Percentiles rank a stretch among this genome's conserved stretches.
These are phyloP conservation scores for Pipra filicauda DNA, from an alignment of 2,113 vertebrate genomes.

Conservation along the genomic window DNA sequence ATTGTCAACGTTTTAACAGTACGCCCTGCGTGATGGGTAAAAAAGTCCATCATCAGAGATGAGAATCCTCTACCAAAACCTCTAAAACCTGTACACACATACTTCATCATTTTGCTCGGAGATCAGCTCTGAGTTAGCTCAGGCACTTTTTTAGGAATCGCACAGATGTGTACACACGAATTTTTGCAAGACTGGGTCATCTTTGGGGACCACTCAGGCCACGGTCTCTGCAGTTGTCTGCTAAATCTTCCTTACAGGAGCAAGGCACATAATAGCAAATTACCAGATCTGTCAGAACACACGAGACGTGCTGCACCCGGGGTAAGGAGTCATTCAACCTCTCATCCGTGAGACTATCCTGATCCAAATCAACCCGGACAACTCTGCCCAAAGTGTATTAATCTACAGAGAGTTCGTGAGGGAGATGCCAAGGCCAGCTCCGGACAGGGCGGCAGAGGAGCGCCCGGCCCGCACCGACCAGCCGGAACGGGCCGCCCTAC, in stretches of 20 bases:
- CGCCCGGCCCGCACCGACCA: background rate
- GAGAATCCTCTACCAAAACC: background rate
- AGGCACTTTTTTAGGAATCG: background rate
- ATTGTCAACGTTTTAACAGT: background rate
- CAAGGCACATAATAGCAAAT: rapidly evolving
- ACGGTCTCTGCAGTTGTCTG: background rate
- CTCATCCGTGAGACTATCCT: background rate
- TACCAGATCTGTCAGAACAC: background rate
- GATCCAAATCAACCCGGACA: background rate
- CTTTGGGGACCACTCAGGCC: background rate
- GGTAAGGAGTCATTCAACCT: background rate
- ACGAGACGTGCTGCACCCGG: rapidly evolving
- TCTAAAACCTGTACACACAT: background rate
- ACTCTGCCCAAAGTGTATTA: background rate
- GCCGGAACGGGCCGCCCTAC: too few relatives aligned
- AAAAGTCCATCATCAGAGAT: rapidly evolving
- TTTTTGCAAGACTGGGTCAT: background rate
- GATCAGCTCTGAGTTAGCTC: background rate
- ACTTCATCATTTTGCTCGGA: rapidly evolving
- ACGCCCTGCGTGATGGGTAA: background rate
- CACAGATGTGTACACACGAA: rapidly evolving
- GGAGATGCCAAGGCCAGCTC: background rate
- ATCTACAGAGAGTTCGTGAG: rapidly evolving
- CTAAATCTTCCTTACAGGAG: background rate
- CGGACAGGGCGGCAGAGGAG: background rate